phyloP scores from a whole-genome alignment of 64 coral and sea anemone genomes.

The Stylophora pistillata region DNA sequence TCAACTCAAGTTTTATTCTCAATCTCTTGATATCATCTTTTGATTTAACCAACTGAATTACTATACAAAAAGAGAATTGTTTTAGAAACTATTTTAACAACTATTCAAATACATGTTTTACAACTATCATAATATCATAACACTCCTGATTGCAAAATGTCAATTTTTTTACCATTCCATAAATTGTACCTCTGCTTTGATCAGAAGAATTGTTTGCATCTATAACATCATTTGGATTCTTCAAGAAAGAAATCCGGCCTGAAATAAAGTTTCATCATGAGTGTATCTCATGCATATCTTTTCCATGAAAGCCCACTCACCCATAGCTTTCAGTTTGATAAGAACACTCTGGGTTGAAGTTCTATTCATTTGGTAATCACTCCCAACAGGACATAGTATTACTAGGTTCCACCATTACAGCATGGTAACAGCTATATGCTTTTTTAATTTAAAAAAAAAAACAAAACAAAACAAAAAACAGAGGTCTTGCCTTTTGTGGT shows the following conservation, averaged over 20 bases:
- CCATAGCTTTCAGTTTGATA: neutral
- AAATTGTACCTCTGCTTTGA: constrained; percentile 52
- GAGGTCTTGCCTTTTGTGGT: too few relatives aligned
- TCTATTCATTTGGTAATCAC: too few relatives aligned
- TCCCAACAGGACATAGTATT: too few relatives aligned
- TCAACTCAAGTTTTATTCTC: constrained; percentile 49
- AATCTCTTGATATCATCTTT: constrained; percentile 58
- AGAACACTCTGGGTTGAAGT: too few relatives aligned
- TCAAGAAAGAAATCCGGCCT: constrained; percentile 60
- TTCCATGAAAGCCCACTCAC: neutral
- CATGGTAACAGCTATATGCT: too few relatives aligned
- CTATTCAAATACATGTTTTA: too few relatives aligned
- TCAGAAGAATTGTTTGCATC: constrained; percentile 45
- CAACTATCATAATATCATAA: too few relatives aligned
- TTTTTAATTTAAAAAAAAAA: too few relatives aligned
- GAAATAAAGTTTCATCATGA: neutral
- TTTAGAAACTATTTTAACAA: too few relatives aligned
- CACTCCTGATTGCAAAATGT: too few relatives aligned
- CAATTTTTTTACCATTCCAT: neutral
- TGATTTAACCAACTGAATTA: constrained; percentile 66
- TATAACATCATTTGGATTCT: constrained; percentile 36
- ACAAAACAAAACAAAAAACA: too few relatives aligned
- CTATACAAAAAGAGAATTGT: neutral
- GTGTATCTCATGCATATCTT: neutral
- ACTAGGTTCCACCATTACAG: too few relatives aligned